Percentiles rank a stretch among this genome's conserved stretches.
phyloP scores from a whole-genome alignment of 2,888 invertebrate genomes.

The Flabesymbios commensalis region DNA sequence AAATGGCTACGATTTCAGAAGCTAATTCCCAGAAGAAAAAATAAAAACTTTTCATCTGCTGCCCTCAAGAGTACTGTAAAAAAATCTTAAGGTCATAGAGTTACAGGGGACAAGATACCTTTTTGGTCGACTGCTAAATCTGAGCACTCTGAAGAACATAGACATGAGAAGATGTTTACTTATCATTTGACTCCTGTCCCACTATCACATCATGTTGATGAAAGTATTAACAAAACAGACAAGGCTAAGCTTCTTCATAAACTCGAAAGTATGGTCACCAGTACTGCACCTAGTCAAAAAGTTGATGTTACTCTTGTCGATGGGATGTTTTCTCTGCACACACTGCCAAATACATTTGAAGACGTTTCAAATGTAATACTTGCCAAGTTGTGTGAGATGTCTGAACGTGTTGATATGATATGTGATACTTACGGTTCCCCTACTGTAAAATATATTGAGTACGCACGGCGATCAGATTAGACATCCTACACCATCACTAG shows the following conservation, averaged over 20 bases:
- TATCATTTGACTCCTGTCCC: not conserved
- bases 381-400: not conserved
- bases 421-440: not conserved
- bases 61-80: not conserved
- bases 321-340: not conserved
- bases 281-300: not conserved
- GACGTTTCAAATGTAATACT: not conserved
- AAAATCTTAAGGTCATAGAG: not conserved
- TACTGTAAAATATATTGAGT: not conserved
- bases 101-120: not conserved
- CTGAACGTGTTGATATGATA: not conserved
- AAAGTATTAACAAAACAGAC: not conserved
- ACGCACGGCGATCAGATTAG: not conserved
- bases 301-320: slow-evolving; percentile 1
- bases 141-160: not conserved
- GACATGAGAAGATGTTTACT: not conserved
- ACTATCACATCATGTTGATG: slow-evolving; percentile 3
- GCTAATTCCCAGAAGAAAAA: not conserved
- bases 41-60: not conserved
- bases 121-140: not conserved
- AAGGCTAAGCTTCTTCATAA: not conserved
- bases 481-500: not conserved
- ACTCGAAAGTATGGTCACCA: not conserved
- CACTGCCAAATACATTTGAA: not conserved
- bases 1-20: no score